These are phyloP conservation scores for Nematopogon swammerdamellus DNA, from an alignment of 2,888 invertebrate genomes.

Conservation along the genomic window DNA sequence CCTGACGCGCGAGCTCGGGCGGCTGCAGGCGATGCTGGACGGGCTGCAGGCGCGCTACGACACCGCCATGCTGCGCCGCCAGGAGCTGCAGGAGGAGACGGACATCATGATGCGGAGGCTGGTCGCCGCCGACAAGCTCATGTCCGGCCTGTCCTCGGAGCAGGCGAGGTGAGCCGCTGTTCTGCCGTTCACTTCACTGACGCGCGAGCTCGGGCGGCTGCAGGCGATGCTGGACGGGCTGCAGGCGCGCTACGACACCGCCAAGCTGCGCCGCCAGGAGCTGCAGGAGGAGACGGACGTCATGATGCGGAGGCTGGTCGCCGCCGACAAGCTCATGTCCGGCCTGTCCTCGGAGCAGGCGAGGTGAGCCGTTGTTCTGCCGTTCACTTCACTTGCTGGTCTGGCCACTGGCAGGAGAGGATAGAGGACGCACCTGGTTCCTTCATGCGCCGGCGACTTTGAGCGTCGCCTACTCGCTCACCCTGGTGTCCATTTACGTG, in stretches of 20 bases:
- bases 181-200: constrained; percentile 39
- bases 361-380: no score
- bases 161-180: constrained; percentile 51
- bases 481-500: no score
- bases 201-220: constrained; percentile 67
- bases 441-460: no score
- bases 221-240: constrained; percentile 68
- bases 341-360: constrained; percentile 82
- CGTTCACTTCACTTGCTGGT: no score
- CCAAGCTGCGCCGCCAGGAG: constrained; percentile 65
- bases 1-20: constrained; percentile 69
- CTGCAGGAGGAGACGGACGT: constrained; percentile 80
- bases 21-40: constrained; percentile 67
- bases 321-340: constrained; percentile 81
- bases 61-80: constrained; percentile 65
- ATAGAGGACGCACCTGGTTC: no score
- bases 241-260: constrained; percentile 72
- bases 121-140: constrained; percentile 83
- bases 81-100: constrained; percentile 75
- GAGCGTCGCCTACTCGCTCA: no score
- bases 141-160: constrained; percentile 83
- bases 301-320: constrained; percentile 62
- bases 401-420: no score
- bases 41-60: constrained; percentile 73
- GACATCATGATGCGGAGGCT: constrained; percentile 76